Evolutionary conservation across 2,113 vertebrate genomes (phyloP).

Genomic region (Eudyptes chrysolophus): DNA sequence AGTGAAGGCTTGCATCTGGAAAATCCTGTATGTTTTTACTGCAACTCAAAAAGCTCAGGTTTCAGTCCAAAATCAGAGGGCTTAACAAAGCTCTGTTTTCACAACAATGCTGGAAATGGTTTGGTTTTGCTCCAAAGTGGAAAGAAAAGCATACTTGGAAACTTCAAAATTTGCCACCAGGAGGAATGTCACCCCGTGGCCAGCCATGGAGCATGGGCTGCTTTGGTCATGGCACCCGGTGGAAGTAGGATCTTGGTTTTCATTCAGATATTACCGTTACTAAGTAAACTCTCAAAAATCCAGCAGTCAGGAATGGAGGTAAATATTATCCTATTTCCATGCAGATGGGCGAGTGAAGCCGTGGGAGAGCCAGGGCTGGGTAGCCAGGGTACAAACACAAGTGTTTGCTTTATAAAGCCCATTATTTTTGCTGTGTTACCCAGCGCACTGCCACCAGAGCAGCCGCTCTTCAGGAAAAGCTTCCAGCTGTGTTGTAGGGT

Average conservation of each 20-base stretch:
- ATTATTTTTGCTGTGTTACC: not conserved
- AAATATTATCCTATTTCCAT: not conserved
- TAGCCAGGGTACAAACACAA: not conserved
- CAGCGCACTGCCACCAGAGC: not conserved
- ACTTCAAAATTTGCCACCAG: not conserved
- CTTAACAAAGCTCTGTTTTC: conserved; percentile 3
- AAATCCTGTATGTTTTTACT: not conserved
- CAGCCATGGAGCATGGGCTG: not conserved
- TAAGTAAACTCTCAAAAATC: not conserved
- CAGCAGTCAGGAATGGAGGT: not conserved
- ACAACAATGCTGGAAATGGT: conserved; percentile 24
- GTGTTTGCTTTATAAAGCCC: not conserved
- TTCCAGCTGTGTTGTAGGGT: not conserved
- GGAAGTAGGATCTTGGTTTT: not conserved
- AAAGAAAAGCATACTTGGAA: conserved; percentile 25
- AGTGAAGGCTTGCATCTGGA: not conserved
- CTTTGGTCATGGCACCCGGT: not conserved
- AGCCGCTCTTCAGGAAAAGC: not conserved
- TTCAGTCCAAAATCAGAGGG: not conserved
- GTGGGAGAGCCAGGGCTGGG: not conserved
- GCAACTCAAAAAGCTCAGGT: not conserved
- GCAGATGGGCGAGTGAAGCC: not conserved
- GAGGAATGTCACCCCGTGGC: not conserved
- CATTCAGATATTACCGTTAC: not conserved
- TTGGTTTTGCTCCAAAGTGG: conserved; percentile 8